Conservation (phyloP, 2,888 invertebrate species). For the Drosophila ezoana region DNA sequence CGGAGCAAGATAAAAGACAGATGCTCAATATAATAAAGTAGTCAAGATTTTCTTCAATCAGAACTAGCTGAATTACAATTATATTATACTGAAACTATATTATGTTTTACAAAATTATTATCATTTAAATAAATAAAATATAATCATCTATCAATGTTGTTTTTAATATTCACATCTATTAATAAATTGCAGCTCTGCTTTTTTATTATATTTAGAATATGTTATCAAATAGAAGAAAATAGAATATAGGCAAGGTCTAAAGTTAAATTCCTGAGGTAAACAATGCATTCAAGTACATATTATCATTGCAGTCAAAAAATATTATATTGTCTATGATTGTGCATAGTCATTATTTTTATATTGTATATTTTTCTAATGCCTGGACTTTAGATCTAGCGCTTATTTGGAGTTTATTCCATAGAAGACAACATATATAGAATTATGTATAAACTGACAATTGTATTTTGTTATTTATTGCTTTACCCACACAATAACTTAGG, state of each 20-base stretch:
- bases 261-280: neutral
- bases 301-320: neutral
- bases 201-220: neutral
- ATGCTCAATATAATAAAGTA: neutral
- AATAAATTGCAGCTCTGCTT: slow-evolving; percentile 5
- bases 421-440: too few relatives aligned
- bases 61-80: neutral
- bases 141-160: neutral
- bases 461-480: too few relatives aligned
- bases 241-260: neutral
- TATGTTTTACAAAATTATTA: neutral
- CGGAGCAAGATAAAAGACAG: neutral
- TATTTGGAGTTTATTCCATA: too few relatives aligned
- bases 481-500: too few relatives aligned
- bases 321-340: too few relatives aligned
- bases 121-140: neutral
- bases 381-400: neutral
- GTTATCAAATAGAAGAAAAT: slow-evolving; percentile 1
- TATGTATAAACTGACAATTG: too few relatives aligned
- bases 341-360: too few relatives aligned
- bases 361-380: neutral
- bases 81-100: neutral
- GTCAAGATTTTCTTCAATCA: neutral
- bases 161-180: neutral
- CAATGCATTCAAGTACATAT: neutral